A percentile compares a stretch with the other conserved stretches of the same genome.
These are phyloP conservation scores for Ectropis grisescens DNA, from an alignment of 1,140 invertebrate species.

Conservation along the genomic window DNA sequence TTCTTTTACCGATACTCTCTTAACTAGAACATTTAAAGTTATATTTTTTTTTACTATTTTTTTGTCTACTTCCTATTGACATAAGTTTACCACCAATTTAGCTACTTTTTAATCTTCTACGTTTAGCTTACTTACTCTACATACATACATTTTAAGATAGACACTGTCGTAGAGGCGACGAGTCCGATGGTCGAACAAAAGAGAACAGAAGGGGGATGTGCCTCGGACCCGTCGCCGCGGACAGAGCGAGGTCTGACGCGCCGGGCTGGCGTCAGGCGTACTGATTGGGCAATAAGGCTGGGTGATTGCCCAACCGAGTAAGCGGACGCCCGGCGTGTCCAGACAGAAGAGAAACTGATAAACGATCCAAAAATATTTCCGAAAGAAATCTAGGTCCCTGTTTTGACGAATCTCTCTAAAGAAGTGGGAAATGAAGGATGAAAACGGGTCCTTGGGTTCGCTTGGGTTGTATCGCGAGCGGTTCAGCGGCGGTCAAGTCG, in stretches of 20 bases:
- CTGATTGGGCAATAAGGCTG: constrained; percentile 69
- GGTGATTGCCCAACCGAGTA: constrained; percentile 68
- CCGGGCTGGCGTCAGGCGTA: constrained; percentile 50
- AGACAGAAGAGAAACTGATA: constrained; percentile 32
- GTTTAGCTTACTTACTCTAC: constrained; percentile 61
- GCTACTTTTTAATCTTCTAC: constrained; percentile 47
- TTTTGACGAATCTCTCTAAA: constrained; percentile 37
- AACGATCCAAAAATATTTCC: constrained; percentile 59
- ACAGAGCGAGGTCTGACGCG: constrained; percentile 46
- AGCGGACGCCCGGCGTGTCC: constrained; percentile 58
- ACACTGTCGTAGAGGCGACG: constrained; percentile 30
- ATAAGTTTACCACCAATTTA: constrained; percentile 66
- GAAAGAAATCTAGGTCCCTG: constrained; percentile 58
- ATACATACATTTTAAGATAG: constrained; percentile 63
- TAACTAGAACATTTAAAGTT: constrained; percentile 64
- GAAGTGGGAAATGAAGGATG: constrained; percentile 13
- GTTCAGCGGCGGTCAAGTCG: constrained; percentile 41
- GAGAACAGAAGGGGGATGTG: constrained; percentile 22
- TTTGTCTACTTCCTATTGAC: constrained; percentile 61
- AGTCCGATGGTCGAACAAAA: constrained; percentile 28
- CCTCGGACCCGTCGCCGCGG: constrained; percentile 32
- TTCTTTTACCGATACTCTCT: constrained; percentile 49
- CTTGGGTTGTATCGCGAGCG: constrained; percentile 38
- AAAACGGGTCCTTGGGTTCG: constrained; percentile 48
- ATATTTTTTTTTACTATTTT: constrained; percentile 52